Evolutionary conservation across 2,113 vertebrate species (phyloP), one percentile per base, ranked within the genome.

Genomic region (Mormyrus lacerda): DNA sequence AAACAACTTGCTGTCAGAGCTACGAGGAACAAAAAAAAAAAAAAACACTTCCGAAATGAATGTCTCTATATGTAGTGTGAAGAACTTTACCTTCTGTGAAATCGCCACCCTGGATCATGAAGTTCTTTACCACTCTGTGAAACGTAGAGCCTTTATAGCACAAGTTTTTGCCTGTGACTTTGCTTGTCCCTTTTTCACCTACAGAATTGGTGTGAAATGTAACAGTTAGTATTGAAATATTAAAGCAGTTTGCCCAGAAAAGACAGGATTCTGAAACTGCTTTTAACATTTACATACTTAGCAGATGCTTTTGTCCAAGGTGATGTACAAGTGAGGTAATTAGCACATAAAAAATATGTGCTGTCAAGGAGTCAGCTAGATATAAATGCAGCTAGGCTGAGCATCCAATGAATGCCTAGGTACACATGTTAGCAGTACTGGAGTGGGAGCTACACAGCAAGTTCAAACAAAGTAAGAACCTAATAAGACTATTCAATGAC

Each of bases 41-140:
- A 15, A n/a, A n/a, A n/a, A n/a, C n/a, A 5, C 73, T 42, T 42
- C 44, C 82, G 1, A 47, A 84, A 47, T 45, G 39, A 21, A 83
- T 47, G 86, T 42, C 10, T 87, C 17, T 42, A 39, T 39, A 76
- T 39, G 69, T 19, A 39, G 13, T 35, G 73, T 42, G 73, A 79
- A 85, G 15, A 87, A 55, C 83, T 44, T 93, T 96, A 99, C 98
- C 98, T 97, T 99, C 98, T 0, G 97, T 99, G 96, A 99, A 99
- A 97, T 99, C 98, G 93, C 98, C 98, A 91, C 98, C 98, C 94
- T 99, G 98, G 94, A 99, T 96, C 98, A 99, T 99, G 95, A 99
- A 99, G 96, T 98, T 99, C 97, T 99, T 99, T 93, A 99, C 98
- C 93, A 99, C 97, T 91, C 98, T 96, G 92, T 99, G 98, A 96